Evolutionary conservation across 53 echinoderm and acorn worm species (phyloP), one percentile per base, ranked within the genome.

Genomic region (Crossaster papposus): DNA sequence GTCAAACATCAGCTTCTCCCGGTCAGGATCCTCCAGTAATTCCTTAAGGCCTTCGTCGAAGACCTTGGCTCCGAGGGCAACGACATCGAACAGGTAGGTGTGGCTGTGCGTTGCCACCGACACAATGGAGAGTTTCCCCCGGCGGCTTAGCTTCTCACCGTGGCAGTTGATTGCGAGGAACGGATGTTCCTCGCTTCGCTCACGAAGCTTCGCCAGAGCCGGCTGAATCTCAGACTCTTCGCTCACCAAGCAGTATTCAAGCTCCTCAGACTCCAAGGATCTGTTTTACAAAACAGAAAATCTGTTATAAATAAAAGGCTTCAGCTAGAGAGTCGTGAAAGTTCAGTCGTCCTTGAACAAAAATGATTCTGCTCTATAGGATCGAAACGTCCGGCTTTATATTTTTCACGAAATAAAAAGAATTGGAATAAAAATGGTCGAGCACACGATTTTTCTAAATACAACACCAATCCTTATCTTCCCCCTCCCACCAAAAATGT

Each of bases 1-100:
- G 87, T 87, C 87, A 37, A 87, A 87, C 87, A 87, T 87, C 62
- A 87, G 35, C 77, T 87, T 87, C 87, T 87, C 35, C 55, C 87
- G 76, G 64, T 10, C 37, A 0, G 76, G 32, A 35, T 87, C 87
- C 77, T 87, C 36, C 36, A 87, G 77, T 2, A 87, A 36, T 0
- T 76, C 77, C 1, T 30, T 14, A 5, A 87, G 28, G 51, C 87
- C 87, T 14, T 74, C 32, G 23, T 87, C 62, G 64, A 87, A 87
- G 76, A 77, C 87, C 36, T 26, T 32, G 36, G 54, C 35, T 15
- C 85, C 85, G 0, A 87, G 76, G 32, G 73, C 34, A 63, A 62
- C 36, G 77, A 87, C 77, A 29, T 87, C 76, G 28, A 77, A 87
- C 76, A 87, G 62, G 87, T 36, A 87, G 37, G 77, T 77, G 14